phyloP scores from a whole-genome alignment of 2,888 invertebrate species.

The Latrodectus elegans region DNA sequence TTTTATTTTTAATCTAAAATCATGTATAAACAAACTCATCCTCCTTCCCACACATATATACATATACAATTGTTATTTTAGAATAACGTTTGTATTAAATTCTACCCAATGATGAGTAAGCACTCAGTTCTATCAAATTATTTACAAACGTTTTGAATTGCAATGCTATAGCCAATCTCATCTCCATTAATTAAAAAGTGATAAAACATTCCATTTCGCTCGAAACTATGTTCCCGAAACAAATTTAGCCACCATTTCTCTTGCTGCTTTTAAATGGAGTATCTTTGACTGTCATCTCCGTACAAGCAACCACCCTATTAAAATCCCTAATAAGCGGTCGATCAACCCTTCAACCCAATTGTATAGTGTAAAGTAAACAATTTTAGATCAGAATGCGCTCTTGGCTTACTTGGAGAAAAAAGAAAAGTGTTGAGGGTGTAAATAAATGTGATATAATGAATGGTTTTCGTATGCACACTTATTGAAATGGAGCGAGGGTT shows the following conservation, averaged over 20 bases:
- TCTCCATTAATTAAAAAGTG: conserved; percentile 21
- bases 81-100: too few relatives aligned
- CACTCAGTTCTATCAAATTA: not conserved
- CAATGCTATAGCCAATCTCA: conserved; percentile 27
- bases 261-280: not conserved
- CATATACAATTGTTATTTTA: too few relatives aligned
- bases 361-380: not conserved
- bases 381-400: not conserved
- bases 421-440: not conserved
- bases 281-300: conserved; percentile 33
- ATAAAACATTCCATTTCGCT: conserved; percentile 36
- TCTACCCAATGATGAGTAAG: too few relatives aligned
- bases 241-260: conserved; percentile 24
- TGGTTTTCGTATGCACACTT: too few relatives aligned
- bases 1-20: too few relatives aligned
- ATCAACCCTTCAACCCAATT: conserved; percentile 35
- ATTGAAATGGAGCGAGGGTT: not conserved
- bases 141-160: not conserved
- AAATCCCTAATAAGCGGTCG: conserved; percentile 54
- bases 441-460: not conserved
- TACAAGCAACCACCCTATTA: conserved; percentile 23
- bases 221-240: conserved; percentile 7
- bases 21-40: too few relatives aligned
- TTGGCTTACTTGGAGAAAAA: not conserved
- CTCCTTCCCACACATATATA: too few relatives aligned